A percentile compares a stretch with the other conserved stretches of the same genome.
Conservation (phyloP, 2,113 vertebrate species). For the Cochlearius cochlearius region DNA sequence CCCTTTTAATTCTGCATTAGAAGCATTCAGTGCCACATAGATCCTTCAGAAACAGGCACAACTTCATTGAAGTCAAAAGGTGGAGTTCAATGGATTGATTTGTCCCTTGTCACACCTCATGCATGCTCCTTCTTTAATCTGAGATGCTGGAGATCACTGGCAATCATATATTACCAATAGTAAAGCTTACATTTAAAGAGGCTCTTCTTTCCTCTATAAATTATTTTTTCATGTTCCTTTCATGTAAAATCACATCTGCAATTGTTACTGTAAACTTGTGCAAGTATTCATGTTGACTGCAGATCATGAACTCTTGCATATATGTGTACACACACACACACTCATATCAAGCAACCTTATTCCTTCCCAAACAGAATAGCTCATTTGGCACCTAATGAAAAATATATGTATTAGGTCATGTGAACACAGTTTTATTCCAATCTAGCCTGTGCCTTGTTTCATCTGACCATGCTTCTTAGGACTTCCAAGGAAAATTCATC, state of each 20-base stretch:
- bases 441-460: conserved; percentile 27
- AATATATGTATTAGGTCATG: conserved; percentile 40
- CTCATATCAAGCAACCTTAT: conserved; percentile 8
- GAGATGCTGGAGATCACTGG: not conserved
- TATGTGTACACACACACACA: not conserved
- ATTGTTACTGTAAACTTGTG: conserved; percentile 46
- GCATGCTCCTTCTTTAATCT: not conserved
- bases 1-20: not conserved
- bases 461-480: not conserved
- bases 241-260: conserved; percentile 37
- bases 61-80: not conserved
- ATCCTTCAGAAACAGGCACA: not conserved
- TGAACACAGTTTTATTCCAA: conserved; percentile 33
- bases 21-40: not conserved
- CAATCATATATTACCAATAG: not conserved
- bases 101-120: not conserved
- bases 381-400: conserved; percentile 54
- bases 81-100: not conserved
- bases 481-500: not conserved
- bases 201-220: not conserved
- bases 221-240: conserved; percentile 10
- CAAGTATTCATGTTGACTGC: conserved; percentile 9
- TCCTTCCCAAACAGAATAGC: conserved; percentile 54
- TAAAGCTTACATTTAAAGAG: not conserved
- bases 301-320: conserved; percentile 51